phyloP scores from a whole-genome alignment of 2,888 invertebrate species.

The Myopa tessellatipennis region DNA sequence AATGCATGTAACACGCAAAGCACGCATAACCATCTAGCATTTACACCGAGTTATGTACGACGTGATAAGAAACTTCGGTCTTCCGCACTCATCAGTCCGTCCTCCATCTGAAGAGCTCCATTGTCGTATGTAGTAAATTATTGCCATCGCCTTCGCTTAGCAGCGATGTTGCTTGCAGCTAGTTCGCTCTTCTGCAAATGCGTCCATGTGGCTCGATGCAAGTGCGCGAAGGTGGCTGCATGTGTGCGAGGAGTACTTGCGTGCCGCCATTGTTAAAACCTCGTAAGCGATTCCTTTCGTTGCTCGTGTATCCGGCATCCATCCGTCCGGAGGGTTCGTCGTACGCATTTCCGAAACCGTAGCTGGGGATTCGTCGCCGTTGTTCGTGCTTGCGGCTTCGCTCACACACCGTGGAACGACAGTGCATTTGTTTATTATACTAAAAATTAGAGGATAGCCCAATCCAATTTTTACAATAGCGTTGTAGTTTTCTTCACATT shows the following conservation, averaged over 20 bases:
- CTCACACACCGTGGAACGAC: neutral
- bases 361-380: neutral
- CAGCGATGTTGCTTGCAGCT: constrained; percentile 22
- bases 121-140: neutral
- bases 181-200: constrained; percentile 33
- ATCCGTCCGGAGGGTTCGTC: constrained; percentile 26
- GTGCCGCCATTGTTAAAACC: constrained; percentile 65
- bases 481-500: too few relatives aligned
- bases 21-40: neutral
- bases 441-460: too few relatives aligned
- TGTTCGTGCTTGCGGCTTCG: neutral
- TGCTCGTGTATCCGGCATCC: constrained; percentile 18
- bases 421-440: too few relatives aligned
- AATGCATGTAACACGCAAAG: constrained; percentile 4
- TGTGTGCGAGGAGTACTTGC: constrained; percentile 15
- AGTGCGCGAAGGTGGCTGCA: constrained; percentile 11
- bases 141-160: constrained; percentile 11
- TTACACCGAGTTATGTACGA: neutral
- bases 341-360: constrained; percentile 51
- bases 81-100: constrained; percentile 10
- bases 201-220: constrained; percentile 24
- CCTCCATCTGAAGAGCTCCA: neutral
- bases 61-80: constrained; percentile 26
- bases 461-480: too few relatives aligned
- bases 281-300: constrained; percentile 59